Conservation (phyloP, 1,140 invertebrate species). For the Oscheius sp. region DNA sequence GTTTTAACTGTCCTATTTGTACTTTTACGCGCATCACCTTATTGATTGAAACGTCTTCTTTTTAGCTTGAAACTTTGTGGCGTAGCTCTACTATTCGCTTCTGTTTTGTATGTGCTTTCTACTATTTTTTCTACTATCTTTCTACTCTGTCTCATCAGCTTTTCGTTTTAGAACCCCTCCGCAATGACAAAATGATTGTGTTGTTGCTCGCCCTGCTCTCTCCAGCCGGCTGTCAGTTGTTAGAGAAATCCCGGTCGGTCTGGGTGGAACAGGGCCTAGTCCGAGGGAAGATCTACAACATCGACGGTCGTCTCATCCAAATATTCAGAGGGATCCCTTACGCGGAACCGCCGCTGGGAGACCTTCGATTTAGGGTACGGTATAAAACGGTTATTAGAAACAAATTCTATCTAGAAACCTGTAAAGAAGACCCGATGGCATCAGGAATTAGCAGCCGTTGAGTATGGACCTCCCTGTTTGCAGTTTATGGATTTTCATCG, state of each 20-base stretch:
- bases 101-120: not conserved
- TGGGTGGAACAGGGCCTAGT: conserved; percentile 60
- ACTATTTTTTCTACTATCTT: not conserved
- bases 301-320: conserved; percentile 53
- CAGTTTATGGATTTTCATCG: conserved; percentile 61
- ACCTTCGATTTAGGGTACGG: conserved; percentile 39
- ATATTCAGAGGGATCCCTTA: conserved; percentile 59
- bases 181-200: too few relatives aligned
- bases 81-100: not conserved
- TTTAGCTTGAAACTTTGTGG: not conserved
- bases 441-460: conserved; percentile 53
- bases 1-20: too few relatives aligned
- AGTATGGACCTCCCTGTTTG: conserved; percentile 57
- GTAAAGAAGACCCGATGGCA: conserved; percentile 58
- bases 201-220: too few relatives aligned
- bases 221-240: not conserved
- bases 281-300: conserved; percentile 58
- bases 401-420: conserved; percentile 50
- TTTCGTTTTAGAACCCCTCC: too few relatives aligned
- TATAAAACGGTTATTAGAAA: not conserved
- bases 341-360: conserved; percentile 53
- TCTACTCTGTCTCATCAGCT: not conserved
- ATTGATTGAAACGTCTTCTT: not conserved
- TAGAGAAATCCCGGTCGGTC: conserved; percentile 57
- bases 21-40: too few relatives aligned